Evolutionary conservation across 2,888 invertebrate species (phyloP), one percentile per base, ranked within the genome.

Genomic region (Dryomyza anilis): DNA sequence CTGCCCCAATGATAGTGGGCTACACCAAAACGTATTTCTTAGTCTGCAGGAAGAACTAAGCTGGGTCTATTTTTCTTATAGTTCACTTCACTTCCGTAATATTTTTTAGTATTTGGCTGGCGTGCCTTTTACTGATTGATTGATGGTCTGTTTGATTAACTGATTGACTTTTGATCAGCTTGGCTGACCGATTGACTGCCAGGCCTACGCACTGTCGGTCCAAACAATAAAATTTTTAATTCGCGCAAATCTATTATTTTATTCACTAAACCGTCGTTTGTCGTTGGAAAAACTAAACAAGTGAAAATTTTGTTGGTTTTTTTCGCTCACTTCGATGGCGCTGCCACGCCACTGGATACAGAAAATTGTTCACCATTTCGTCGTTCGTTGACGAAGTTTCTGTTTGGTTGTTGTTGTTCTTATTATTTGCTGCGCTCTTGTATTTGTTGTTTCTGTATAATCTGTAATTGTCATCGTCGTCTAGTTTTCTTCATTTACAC

Each of bases 311-410:
- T 52, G 52, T 61, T 61, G 39, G 61, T 39, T 53, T 61, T 46
- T 16, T 59, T 61, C 61, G 61, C 53, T 61, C 61, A 27, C 19
- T 60, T 53, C 61, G n/a, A n/a, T n/a, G n/a, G n/a, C n/a, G n/a
- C n/a, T n/a, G n/a, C n/a, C n/a, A n/a, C n/a, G n/a, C n/a, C n/a
- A 43, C 61, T 61, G 61, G 61, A 61, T 61, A 61, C 61, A 61
- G 21, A 61, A 58, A 61, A 61, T 53, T 61, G 52, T 61, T 61
- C 61, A 61, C 61, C 50, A 61, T 52, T 39, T 61, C 61, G 39
- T 36, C 39, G 50, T 30, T 57, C 43, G 43, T 57, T 43, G 59
- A 1, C n/a, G 48, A 36, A 50, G 25, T 50, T 23, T 29, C 29
- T 53, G 43, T 65, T 60, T 50, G 43, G 55, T 55, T 33, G 36